These are phyloP conservation scores for Microchirus variegatus DNA, from an alignment of 2,797 vertebrate species.

Conservation along the genomic window DNA sequence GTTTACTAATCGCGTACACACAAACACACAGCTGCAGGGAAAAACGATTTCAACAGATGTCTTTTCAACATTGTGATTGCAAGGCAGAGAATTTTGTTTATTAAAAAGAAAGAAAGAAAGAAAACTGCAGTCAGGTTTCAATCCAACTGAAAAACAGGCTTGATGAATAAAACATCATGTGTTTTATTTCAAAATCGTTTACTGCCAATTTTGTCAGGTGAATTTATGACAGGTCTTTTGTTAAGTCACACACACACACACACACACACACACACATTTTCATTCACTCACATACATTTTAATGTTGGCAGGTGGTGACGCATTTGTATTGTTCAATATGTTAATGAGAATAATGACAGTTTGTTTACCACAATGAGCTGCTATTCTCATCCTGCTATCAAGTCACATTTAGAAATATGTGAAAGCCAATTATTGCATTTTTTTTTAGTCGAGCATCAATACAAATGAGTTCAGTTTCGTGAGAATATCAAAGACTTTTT, in stretches of 20 bases:
- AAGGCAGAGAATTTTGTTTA: conserved; percentile 1
- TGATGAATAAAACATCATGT: neutral
- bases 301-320: neutral
- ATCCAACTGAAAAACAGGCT: neutral
- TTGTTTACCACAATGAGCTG: neutral
- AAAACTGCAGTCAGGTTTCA: neutral
- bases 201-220: neutral
- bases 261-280: conserved; percentile 42
- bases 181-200: neutral
- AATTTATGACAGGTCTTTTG: neutral
- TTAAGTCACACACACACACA: conserved; percentile 3
- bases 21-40: conserved; percentile 1
- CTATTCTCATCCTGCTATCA: neutral
- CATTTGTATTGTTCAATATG: neutral
- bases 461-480: too few species aligned
- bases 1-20: conserved; percentile 9
- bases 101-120: neutral
- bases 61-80: conserved; percentile 5
- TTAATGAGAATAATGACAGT: conserved; percentile 1
- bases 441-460: too few species aligned
- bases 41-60: conserved; percentile 8
- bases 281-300: conserved; percentile 29
- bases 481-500: too few species aligned
- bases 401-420: too few species aligned
- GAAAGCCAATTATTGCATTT: neutral